A percentile compares a stretch with the other conserved stretches of the same genome.
Evolutionary conservation across 1,140 invertebrate genomes (phyloP).

Genomic region (Tetranychus urticae): DNA sequence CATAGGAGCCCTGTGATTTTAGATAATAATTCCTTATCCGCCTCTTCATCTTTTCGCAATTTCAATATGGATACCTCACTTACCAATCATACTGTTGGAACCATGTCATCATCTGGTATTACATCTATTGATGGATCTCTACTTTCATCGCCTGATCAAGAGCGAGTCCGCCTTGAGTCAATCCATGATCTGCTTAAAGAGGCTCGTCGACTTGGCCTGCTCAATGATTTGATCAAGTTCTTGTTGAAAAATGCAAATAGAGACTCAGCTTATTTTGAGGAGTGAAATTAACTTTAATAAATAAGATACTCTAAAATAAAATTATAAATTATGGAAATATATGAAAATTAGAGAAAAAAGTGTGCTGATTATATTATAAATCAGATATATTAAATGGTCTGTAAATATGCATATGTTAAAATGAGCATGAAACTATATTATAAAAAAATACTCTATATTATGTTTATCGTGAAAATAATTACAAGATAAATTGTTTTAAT

Average conservation of each 20-base stretch:
- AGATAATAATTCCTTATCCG: not conserved
- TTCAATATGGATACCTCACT: not conserved
- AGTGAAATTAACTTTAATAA: not conserved
- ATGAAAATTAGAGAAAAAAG: too few species aligned
- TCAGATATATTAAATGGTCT: too few species aligned
- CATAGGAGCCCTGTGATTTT: not conserved
- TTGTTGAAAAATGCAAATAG: constrained; percentile 1
- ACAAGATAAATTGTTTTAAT: too few species aligned
- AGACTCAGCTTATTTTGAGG: constrained; percentile 7
- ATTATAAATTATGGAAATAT: too few species aligned
- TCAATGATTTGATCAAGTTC: not conserved
- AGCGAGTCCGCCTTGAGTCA: not conserved
- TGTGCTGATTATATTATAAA: too few species aligned
- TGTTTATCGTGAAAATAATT: too few species aligned
- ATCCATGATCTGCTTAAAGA: not conserved
- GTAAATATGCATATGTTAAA: too few species aligned
- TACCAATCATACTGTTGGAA: not conserved
- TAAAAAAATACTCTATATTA: too few species aligned
- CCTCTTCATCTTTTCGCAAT: not conserved
- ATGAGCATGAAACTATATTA: too few species aligned
- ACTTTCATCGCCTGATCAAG: not conserved
- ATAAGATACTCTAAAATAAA: too few species aligned
- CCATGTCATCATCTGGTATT: not conserved
- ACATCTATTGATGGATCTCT: not conserved
- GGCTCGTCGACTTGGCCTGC: not conserved